Evolutionary conservation across 1,140 invertebrate genomes (phyloP).

Genomic region (Leptestheria dahalacensis): DNA sequence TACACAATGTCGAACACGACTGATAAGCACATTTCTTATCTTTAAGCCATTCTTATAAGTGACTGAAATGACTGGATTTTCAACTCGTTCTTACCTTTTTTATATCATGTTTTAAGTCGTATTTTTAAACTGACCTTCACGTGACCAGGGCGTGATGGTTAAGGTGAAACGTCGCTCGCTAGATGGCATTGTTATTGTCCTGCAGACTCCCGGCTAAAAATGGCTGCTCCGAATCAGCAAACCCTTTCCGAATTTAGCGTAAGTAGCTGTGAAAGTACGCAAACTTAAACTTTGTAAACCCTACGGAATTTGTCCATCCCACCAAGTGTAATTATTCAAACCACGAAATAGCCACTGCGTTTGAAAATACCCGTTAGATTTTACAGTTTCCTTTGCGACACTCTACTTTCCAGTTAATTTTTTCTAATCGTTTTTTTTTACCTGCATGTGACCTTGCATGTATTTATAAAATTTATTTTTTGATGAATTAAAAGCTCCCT

Average conservation of each 20-base stretch:
- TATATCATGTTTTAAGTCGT: no score
- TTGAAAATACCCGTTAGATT: background rate
- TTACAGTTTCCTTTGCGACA: background rate
- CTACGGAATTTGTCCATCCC: no score
- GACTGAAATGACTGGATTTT: no score
- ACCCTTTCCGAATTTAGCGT: background rate
- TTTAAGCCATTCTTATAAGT: no score
- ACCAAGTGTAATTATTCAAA: no score
- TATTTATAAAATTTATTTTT: background rate
- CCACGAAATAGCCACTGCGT: no score
- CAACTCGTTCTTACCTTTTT: no score
- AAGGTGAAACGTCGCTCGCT: background rate
- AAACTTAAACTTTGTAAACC: background rate
- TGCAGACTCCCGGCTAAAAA: background rate
- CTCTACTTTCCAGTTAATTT: background rate
- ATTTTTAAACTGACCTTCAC: background rate
- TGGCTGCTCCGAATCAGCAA: background rate
- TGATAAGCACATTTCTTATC: no score
- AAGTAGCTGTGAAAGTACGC: background rate
- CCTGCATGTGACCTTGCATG: background rate
- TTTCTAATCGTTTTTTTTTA: background rate
- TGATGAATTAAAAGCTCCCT: background rate
- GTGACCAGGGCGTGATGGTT: background rate
- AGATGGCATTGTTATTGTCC: background rate
- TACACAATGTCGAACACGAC: no score